Percentiles rank a stretch among this genome's conserved stretches.
Conservation (phyloP, 2,888 invertebrate genomes). For the Melanargia galathea region DNA sequence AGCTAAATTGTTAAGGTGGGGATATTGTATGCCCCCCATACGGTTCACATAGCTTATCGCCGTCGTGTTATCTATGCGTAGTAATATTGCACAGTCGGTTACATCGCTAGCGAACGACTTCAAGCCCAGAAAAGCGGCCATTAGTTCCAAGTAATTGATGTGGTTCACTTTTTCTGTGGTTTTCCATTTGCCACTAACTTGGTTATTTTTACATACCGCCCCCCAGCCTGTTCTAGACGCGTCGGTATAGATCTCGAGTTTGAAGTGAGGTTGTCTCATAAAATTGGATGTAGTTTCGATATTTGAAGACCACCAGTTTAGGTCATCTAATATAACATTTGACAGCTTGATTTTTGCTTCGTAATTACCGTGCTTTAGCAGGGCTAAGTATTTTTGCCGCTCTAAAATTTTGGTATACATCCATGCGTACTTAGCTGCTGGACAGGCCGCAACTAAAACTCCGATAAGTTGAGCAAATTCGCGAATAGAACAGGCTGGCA, state of each 20-base stretch:
- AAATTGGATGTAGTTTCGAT: neutral
- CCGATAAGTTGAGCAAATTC: slow-evolving; percentile 38
- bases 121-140: slow-evolving; percentile 20
- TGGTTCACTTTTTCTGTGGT: slow-evolving; percentile 11
- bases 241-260: neutral
- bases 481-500: slow-evolving; percentile 30
- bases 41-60: slow-evolving; percentile 32
- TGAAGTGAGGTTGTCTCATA: neutral
- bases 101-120: slow-evolving; percentile 18
- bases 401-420: slow-evolving; percentile 37
- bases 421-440: slow-evolving; percentile 38
- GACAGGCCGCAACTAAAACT: slow-evolving; percentile 38
- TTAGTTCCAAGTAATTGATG: slow-evolving; percentile 32
- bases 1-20: slow-evolving; percentile 34
- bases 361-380: slow-evolving; percentile 5
- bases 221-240: slow-evolving; percentile 29
- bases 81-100: slow-evolving; percentile 24
- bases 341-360: slow-evolving; percentile 20
- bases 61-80: slow-evolving; percentile 33
- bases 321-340: neutral
- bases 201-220: slow-evolving; percentile 17
- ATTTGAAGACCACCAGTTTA: slow-evolving; percentile 7
- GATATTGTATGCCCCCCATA: slow-evolving; percentile 38
- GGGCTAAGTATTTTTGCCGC: slow-evolving; percentile 28
- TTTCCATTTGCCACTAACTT: slow-evolving; percentile 24